Percentiles rank a stretch among this genome's conserved stretches.
Evolutionary conservation across 2,113 vertebrate species (phyloP).

Genomic region (Aspiorhynchus laticeps): DNA sequence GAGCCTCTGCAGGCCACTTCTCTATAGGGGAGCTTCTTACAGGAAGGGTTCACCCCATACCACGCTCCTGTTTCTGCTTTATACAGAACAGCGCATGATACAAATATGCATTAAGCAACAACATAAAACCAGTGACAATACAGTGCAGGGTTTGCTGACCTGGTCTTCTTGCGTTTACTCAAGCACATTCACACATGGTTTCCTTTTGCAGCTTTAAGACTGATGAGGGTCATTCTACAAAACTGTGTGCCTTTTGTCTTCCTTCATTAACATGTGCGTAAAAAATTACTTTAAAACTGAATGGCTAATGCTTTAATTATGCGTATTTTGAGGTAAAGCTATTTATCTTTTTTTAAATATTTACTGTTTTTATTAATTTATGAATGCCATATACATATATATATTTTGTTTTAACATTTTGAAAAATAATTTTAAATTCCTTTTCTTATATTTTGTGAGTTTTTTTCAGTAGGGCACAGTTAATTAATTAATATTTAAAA

Average conservation of each 20-base stretch:
- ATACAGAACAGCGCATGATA: neutral
- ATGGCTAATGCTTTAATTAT: neutral
- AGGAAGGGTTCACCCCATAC: constrained; percentile 39
- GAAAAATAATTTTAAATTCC: no score
- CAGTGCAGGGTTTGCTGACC: neutral
- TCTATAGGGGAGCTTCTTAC: constrained; percentile 62
- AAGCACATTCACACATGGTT: neutral
- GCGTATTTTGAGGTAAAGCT: neutral
- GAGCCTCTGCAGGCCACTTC: constrained; percentile 62
- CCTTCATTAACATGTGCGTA: neutral
- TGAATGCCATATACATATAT: no score
- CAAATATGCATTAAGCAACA: neutral
- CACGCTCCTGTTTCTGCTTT: constrained; percentile 6
- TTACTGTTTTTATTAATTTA: no score
- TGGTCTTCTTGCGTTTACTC: neutral
- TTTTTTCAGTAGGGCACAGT: no score
- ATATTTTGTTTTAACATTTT: no score
- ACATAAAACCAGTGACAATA: neutral
- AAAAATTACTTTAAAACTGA: neutral
- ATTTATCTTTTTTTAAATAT: no score
- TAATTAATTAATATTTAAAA: no score
- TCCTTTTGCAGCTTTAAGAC: neutral
- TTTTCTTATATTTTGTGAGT: no score
- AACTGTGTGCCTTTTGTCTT: neutral
- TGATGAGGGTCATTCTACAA: neutral